Percentiles rank a stretch among this genome's conserved stretches.
Conservation (phyloP, 2,113 vertebrate genomes). For the Tenrec ecaudatus region DNA sequence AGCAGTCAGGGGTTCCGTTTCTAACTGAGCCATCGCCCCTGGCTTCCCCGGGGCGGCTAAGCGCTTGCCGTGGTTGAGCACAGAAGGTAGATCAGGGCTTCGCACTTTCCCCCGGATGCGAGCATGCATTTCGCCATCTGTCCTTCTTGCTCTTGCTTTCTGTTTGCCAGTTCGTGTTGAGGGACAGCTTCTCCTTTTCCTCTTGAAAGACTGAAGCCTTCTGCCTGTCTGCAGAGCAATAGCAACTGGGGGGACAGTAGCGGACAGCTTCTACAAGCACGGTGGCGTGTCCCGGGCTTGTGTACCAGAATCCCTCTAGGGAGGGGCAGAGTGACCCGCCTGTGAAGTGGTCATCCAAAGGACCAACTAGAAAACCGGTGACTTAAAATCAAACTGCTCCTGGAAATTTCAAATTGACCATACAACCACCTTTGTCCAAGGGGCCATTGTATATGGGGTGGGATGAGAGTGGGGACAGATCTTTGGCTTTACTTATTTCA, state of each 20-base stretch:
- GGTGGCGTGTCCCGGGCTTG: not conserved
- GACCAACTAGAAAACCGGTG: not conserved
- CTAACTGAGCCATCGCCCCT: not conserved
- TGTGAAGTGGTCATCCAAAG: not conserved
- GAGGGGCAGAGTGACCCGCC: not conserved
- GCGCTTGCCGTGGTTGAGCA: not conserved
- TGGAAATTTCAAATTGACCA: not conserved
- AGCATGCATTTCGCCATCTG: conserved; percentile 20
- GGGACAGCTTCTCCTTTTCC: not conserved
- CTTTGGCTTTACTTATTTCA: conserved; percentile 13
- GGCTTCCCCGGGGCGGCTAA: not conserved
- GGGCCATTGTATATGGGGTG: fast-evolving
- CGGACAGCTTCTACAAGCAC: not conserved
- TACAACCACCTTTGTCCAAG: not conserved
- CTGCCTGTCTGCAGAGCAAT: not conserved
- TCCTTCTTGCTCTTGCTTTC: not conserved
- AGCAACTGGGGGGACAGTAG: not conserved
- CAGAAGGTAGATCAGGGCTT: conserved; percentile 23
- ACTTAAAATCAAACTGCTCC: not conserved
- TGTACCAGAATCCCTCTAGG: not conserved
- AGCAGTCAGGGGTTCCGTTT: not conserved
- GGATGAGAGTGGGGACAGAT: not conserved
- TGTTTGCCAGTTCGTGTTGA: not conserved
- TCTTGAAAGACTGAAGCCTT: not conserved
- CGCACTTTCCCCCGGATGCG: not conserved